Evolutionary conservation across 2,113 vertebrate species (phyloP), one percentile per base, ranked within the genome.

Genomic region (Speoplatyrhinus poulsoni): DNA sequence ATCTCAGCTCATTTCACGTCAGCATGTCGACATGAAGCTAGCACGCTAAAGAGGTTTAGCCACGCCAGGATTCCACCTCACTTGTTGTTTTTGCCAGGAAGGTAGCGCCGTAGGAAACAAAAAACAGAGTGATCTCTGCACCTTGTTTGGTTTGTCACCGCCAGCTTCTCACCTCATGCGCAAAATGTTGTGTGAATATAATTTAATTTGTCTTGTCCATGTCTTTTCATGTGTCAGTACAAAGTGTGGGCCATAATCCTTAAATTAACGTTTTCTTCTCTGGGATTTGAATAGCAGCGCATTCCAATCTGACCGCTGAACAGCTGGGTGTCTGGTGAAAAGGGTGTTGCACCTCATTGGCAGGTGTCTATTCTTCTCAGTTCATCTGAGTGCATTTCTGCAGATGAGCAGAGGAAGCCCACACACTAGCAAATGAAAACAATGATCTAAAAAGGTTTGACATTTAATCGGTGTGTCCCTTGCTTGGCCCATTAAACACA

Each of bases 211-310:
- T 84, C 75, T 80, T 77, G 36, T 41, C 36, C 36, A 6, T 41
- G 36, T 41, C 36, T 78, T 87, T 87, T 87, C 79, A 75, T 83
- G 79, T 74, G 82, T 88, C 83, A 83, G 82, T 76, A 85, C 86
- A 88, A 87, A 87, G 84, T 88, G 81, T 82, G 83, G 64, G 81
- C 49, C 46, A 62, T 86, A 86, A 87, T 88, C 86, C 83, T 79
- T 76, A 69, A 79, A 83, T 86, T 80, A 87, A 84, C 85, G 77
- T 83, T 80, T 79, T 84, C 82, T 77, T 62, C 69, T 62, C 62
- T 61, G 61, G 77, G 53, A 80, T 83, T 85, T 76, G 70, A 77
- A 81, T 80, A 82, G 82, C 72, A 71, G 68, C 72, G 70, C 89
- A 88, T 89, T 86, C 84, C 84, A 73, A 55, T 67, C 69, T 16